Evolutionary conservation across 2,888 invertebrate species (phyloP), one percentile per base, ranked within the genome.

Genomic region (Omphaloscelis lunosa): DNA sequence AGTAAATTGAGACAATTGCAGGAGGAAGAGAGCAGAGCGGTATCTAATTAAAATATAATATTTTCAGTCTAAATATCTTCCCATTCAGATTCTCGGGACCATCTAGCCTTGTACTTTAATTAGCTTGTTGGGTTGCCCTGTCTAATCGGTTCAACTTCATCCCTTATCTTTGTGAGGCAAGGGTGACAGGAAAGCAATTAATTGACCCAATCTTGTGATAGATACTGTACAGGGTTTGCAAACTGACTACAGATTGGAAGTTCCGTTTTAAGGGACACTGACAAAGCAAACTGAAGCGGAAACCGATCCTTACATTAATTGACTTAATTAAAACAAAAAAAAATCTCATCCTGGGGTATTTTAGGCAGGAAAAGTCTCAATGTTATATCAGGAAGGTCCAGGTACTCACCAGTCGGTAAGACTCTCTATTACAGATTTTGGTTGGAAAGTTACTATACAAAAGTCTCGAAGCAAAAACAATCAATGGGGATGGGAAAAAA

Each of bases 131-230:
- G 72, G 59, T 66, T 53, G n/a, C 27, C 73, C 62, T 67, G 59
- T 84, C 66, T 81, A 69, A 80, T 56, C 53, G 62, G 34, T 58
- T 48, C 41, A 68, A 74, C 65, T 74, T 71, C 70, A 68, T 39
- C 74, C 82, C 82, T 74, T 68, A 82, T 80, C 81, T 48, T 29
- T 29, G 53, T 27, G 76, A 72, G n/a, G 11, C 34, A 48, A 63
- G 85, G 82, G 68, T 69, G 85, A 75, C 85, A 76, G 85, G 82
- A 63, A 69, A 62, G 51, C 82, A 76, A 85, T 83, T 76, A 83
- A 85, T 85, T 83, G 81, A 72, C 82, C 85, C 80, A 84, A 79
- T 51, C 63, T 58, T 58, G 62, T 67, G 75, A 79, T 69, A 72
- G 80, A 82, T 69, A 83, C 61, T 51, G 41, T 61, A 58, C 29